A percentile compares a stretch with the other conserved stretches of the same genome.
Conservation (phyloP, 1,140 invertebrate genomes). For the Drosophila littoralis region DNA sequence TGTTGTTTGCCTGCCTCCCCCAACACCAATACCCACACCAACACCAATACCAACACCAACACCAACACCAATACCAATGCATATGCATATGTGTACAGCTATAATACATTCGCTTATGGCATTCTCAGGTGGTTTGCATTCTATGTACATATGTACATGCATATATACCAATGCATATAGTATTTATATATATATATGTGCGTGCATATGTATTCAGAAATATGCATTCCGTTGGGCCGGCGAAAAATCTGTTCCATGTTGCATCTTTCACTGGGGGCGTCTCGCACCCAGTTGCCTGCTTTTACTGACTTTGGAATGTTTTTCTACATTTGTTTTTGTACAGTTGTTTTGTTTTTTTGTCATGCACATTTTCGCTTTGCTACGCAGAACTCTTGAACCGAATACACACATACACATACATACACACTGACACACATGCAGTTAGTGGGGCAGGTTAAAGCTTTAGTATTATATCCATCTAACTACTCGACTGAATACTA, state of each 20-base stretch:
- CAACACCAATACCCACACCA: neutral
- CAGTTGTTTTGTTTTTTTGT: conserved; percentile 42
- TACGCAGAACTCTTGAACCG: conserved; percentile 21
- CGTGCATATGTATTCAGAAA: conserved; percentile 7
- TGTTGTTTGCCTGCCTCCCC: conserved; percentile 25
- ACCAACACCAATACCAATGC: neutral
- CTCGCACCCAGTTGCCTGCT: conserved; percentile 25
- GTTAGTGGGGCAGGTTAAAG: conserved; percentile 36
- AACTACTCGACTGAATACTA: neutral
- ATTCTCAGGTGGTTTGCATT: conserved; percentile 73
- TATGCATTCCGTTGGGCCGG: conserved; percentile 38
- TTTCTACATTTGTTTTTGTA: conserved; percentile 65
- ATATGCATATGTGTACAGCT: neutral
- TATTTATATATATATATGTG: conserved; percentile 2
- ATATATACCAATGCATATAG: too few species aligned
- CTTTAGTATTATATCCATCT: neutral
- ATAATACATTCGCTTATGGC: conserved; percentile 33
- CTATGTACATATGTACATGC: conserved; percentile 4
- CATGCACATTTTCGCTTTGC: conserved; percentile 6
- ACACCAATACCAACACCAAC: neutral
- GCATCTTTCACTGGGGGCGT: conserved; percentile 13
- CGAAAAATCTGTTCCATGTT: conserved; percentile 70
- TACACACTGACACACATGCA: neutral
- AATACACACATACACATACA: neutral
- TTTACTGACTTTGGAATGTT: conserved; percentile 45